These are phyloP conservation scores for Sesia apiformis DNA, from an alignment of 2,888 invertebrate species.

Conservation along the genomic window DNA sequence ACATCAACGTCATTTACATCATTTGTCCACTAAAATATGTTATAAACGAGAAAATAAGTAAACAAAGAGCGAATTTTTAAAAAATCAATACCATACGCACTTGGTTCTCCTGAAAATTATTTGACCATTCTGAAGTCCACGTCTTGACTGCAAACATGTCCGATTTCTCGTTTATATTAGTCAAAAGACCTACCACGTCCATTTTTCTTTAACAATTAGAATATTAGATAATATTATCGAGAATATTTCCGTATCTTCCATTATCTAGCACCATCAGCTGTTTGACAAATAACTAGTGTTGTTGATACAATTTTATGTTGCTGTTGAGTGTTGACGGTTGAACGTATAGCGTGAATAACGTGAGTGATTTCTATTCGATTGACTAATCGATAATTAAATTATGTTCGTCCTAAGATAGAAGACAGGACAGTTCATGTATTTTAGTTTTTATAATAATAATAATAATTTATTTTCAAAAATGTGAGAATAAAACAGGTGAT, in stretches of 20 bases:
- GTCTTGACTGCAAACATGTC: slow-evolving; percentile 67
- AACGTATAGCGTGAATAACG: too few species aligned
- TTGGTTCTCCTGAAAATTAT: slow-evolving; percentile 66
- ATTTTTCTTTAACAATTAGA: slow-evolving; percentile 26
- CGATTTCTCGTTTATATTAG: slow-evolving; percentile 59
- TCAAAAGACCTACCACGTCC: slow-evolving; percentile 63
- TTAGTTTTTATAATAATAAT: too few species aligned
- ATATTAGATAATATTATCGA: slow-evolving; percentile 16
- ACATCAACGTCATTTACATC: neutral
- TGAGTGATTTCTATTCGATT: too few species aligned
- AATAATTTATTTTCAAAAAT: too few species aligned
- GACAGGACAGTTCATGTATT: too few species aligned
- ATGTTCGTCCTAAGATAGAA: too few species aligned
- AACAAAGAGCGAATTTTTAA: neutral
- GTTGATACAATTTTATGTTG: too few species aligned
- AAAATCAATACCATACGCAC: slow-evolving; percentile 15
- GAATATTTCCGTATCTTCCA: slow-evolving; percentile 15
- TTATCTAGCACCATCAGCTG: slow-evolving; percentile 29
- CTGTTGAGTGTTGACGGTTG: too few species aligned
- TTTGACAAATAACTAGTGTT: slow-evolving; percentile 14
- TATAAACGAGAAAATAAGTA: neutral
- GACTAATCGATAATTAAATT: too few species aligned
- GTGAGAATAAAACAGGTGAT: too few species aligned
- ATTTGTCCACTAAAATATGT: neutral
- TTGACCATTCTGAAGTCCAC: slow-evolving; percentile 65